Conservation (phyloP, 2,888 invertebrate species). For the Heteromurus nitidus region DNA sequence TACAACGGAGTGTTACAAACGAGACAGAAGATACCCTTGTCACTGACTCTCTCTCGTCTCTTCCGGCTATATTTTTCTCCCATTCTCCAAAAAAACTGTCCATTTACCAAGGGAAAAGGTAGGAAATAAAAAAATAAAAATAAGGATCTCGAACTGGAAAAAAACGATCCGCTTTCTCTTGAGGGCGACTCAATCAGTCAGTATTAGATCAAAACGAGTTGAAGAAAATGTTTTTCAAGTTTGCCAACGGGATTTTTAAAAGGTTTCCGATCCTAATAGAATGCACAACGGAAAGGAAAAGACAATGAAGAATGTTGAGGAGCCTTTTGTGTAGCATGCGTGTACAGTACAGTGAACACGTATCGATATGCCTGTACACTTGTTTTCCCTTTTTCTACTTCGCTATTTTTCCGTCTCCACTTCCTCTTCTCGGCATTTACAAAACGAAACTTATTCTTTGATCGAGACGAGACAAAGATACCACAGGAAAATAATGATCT, state of each 20-base stretch:
- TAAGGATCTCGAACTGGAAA: background rate
- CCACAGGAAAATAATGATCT: constrained; percentile 44
- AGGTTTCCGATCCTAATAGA: constrained; percentile 18
- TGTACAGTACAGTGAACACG: no score
- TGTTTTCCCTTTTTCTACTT: background rate
- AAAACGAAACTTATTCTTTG: constrained; percentile 25
- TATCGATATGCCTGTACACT: background rate
- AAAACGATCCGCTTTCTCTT: constrained; percentile 28
- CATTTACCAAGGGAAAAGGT: constrained; percentile 43
- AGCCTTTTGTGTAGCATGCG: background rate
- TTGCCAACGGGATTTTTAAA: constrained; percentile 40
- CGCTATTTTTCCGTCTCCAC: background rate
- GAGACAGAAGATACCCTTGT: no score
- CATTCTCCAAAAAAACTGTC: constrained; percentile 28
- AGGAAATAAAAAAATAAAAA: background rate
- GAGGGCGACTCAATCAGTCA: constrained; percentile 53
- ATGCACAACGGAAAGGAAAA: constrained; percentile 4
- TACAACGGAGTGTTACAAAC: no score
- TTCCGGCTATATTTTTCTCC: constrained; percentile 45
- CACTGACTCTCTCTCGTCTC: constrained; percentile 13
- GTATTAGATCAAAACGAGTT: constrained; percentile 27
- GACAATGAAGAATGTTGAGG: background rate
- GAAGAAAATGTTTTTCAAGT: constrained; percentile 17
- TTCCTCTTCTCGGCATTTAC: background rate
- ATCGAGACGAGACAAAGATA: constrained; percentile 35